These are phyloP conservation scores for Formica exsecta DNA, from an alignment of 1,140 invertebrate species.

Conservation along the genomic window DNA sequence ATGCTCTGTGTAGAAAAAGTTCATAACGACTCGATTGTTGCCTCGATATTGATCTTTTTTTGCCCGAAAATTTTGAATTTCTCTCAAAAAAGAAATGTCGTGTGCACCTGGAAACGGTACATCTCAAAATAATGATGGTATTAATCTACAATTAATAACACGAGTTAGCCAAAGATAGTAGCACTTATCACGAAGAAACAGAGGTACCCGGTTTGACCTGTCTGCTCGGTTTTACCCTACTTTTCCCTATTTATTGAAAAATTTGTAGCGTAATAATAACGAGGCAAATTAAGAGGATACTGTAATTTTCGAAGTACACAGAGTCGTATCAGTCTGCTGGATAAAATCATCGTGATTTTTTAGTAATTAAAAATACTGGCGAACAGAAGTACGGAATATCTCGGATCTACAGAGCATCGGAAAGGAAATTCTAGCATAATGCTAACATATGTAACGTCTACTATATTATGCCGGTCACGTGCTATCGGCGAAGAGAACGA, in stretches of 20 bases:
- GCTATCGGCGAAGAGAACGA: conserved; percentile 20
- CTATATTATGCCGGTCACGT: background rate
- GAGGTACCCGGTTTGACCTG: too few relatives aligned
- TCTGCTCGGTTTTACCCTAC: too few relatives aligned
- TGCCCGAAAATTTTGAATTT: too few relatives aligned
- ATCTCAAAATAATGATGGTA: too few relatives aligned
- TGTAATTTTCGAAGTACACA: background rate
- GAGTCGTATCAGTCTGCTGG: background rate
- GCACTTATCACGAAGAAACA: too few relatives aligned
- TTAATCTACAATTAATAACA: too few relatives aligned
- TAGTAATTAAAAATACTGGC: background rate
- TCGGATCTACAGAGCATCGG: background rate
- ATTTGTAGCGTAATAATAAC: background rate
- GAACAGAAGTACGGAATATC: background rate
- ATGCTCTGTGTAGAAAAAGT: too few relatives aligned
- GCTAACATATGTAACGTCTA: conserved; percentile 12
- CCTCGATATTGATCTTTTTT: too few relatives aligned
- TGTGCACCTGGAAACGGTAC: too few relatives aligned
- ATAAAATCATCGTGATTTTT: background rate
- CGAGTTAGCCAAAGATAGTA: too few relatives aligned
- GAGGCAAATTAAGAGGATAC: background rate
- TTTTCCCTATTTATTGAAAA: background rate
- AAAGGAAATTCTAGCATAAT: background rate
- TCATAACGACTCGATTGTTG: too few relatives aligned
- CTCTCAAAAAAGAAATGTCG: too few relatives aligned